A percentile compares a stretch with the other conserved stretches of the same genome.
These are phyloP conservation scores for Virgularia gustaviana DNA, from an alignment of 92 coral and sea anemone genomes.

Conservation along the genomic window DNA sequence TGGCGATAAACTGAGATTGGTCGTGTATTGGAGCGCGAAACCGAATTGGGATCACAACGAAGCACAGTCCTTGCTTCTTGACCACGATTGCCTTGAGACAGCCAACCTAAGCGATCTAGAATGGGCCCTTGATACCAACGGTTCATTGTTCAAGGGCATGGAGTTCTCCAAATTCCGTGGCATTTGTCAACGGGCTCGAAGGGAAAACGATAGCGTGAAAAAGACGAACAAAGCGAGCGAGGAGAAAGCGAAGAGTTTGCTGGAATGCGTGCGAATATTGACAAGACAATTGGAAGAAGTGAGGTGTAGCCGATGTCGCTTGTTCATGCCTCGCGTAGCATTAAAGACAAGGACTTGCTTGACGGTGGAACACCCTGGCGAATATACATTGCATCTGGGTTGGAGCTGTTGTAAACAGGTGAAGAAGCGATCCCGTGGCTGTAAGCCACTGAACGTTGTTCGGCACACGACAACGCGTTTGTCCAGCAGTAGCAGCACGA, in stretches of 20 bases:
- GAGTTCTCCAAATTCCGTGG: slow-evolving; percentile 65
- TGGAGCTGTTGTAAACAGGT: slow-evolving; percentile 95
- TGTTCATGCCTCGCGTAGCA: slow-evolving; percentile 88
- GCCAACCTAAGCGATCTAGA: slow-evolving; percentile 73
- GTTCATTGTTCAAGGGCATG: slow-evolving; percentile 52
- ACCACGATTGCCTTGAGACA: slow-evolving; percentile 72
- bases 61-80: slow-evolving; percentile 60
- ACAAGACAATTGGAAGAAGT: slow-evolving; percentile 95
- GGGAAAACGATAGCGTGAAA: slow-evolving; percentile 61
- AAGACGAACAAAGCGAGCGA: slow-evolving; percentile 62
- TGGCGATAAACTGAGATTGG: slow-evolving; percentile 76
- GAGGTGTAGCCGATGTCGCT: slow-evolving; percentile 78
- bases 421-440: slow-evolving; percentile 77
- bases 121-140: slow-evolving; percentile 82
- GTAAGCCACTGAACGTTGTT: slow-evolving; percentile 74
- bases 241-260: slow-evolving; percentile 70
- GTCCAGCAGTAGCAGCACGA: not conserved
- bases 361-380: slow-evolving; percentile 78
- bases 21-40: slow-evolving; percentile 83
- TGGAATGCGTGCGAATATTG: slow-evolving; percentile 85
- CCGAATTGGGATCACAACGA: slow-evolving; percentile 58
- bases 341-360: slow-evolving; percentile 89
- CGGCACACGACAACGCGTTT: slow-evolving; percentile 44
- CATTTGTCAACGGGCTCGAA: slow-evolving; percentile 72
- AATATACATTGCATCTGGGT: slow-evolving; percentile 66